Evolutionary conservation across 2,797 vertebrate genomes (phyloP).

Genomic region (Antennarius maculatus): DNA sequence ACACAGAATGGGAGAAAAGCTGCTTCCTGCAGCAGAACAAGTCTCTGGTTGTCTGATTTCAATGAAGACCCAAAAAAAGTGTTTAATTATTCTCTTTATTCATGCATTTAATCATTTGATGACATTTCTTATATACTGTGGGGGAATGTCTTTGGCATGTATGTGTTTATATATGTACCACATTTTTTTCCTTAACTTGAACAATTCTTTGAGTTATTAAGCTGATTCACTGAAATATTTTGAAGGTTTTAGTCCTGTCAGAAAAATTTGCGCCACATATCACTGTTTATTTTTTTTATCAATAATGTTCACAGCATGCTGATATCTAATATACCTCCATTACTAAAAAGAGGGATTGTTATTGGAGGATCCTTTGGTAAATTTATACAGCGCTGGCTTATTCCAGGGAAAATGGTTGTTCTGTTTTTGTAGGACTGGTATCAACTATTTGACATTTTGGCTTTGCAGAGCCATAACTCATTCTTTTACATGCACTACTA

Average conservation of each 20-base stretch:
- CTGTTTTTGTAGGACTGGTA: constrained; percentile 70
- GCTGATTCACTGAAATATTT: not conserved
- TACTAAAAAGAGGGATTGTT: constrained; percentile 19
- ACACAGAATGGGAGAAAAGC: constrained; percentile 55
- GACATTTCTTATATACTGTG: constrained; percentile 11
- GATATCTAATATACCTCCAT: constrained; percentile 21
- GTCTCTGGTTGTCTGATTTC: constrained; percentile 43
- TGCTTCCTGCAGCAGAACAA: constrained; percentile 64
- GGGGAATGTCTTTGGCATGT: not conserved
- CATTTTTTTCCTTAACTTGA: constrained; percentile 14
- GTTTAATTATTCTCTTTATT: constrained; percentile 46
- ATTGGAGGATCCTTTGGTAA: constrained; percentile 42
- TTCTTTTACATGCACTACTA: constrained; percentile 50
- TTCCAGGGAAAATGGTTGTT: constrained; percentile 59
- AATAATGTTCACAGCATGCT: constrained; percentile 18
- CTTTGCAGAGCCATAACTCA: constrained; percentile 55
- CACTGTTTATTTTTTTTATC: constrained; percentile 36
- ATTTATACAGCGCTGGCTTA: constrained; percentile 49
- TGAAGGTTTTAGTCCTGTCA: constrained; percentile 6
- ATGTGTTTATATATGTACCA: constrained; percentile 2
- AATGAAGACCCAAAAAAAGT: constrained; percentile 46
- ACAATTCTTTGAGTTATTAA: not conserved
- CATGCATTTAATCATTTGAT: constrained; percentile 39
- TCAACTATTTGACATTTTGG: constrained; percentile 74
- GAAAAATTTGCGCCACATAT: constrained; percentile 12